Conservation (phyloP, 2,113 vertebrate genomes). For the Phylloscopus whistleri region DNA sequence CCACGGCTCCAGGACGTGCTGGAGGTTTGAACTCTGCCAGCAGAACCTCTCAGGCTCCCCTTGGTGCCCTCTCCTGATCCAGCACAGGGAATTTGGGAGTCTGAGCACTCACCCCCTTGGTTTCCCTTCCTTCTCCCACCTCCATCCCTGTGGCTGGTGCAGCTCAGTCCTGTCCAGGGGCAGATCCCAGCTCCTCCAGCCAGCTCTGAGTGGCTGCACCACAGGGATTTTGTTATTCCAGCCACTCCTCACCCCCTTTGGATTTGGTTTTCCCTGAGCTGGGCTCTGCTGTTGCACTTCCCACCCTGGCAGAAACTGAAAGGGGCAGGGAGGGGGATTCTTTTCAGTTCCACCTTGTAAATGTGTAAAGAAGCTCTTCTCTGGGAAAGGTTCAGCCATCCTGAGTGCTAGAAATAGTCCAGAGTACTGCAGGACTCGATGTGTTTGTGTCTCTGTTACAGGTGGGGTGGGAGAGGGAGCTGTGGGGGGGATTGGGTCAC, state of each 20-base stretch:
- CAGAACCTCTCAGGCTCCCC: conserved; percentile 16
- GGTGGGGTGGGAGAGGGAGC: background rate
- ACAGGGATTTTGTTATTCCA: background rate
- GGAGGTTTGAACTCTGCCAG: conserved; percentile 43
- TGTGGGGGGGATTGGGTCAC: background rate
- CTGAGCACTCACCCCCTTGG: background rate
- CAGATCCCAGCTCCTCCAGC: background rate
- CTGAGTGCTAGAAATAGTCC: background rate
- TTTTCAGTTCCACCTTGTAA: background rate
- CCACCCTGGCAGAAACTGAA: conserved; percentile 1
- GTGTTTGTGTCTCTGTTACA: background rate
- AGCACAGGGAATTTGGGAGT: background rate
- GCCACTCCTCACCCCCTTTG: background rate
- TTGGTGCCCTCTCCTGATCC: background rate
- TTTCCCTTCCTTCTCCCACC: background rate
- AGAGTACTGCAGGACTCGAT: background rate
- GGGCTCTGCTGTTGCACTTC: conserved; percentile 4
- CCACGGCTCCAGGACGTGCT: conserved; percentile 49
- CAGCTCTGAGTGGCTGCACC: background rate
- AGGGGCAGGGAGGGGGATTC: background rate
- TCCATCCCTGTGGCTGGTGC: background rate
- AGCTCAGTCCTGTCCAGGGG: background rate
- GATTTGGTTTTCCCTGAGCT: background rate
- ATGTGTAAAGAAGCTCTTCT: conserved; percentile 30
- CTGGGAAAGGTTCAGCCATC: conserved; percentile 42